These are phyloP conservation scores for Pterocles gutturalis DNA, from an alignment of 2,113 vertebrate species.

Conservation along the genomic window DNA sequence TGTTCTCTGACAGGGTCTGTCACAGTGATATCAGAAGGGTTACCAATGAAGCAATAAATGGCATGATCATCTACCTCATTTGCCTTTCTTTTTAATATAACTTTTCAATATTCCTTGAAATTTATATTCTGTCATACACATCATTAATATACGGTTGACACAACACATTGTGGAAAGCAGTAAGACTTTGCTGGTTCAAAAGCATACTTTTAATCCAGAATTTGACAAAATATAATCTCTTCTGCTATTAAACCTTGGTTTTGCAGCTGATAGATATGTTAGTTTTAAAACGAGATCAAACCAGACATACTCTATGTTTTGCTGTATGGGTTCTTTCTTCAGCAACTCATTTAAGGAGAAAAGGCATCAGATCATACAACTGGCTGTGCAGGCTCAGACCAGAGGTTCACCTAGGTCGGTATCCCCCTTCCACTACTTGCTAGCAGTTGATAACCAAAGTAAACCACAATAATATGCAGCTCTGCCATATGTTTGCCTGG, in stretches of 20 bases:
- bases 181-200: background rate
- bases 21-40: background rate
- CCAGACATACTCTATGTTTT: background rate
- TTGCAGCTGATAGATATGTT: background rate
- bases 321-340: background rate
- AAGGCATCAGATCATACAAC: background rate
- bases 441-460: background rate
- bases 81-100: background rate
- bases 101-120: background rate
- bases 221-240: background rate
- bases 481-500: background rate
- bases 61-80: background rate
- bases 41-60: background rate
- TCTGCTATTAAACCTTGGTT: background rate
- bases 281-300: background rate
- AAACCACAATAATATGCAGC: background rate
- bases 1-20: background rate
- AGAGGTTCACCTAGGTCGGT: background rate
- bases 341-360: background rate
- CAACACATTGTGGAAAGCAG: rapidly evolving
- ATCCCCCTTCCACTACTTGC: background rate
- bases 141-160: background rate
- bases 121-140: background rate
- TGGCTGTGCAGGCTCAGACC: background rate
- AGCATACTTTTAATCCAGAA: background rate